Evolutionary conservation across 2,797 vertebrate genomes (phyloP), one percentile per base, ranked within the genome.

Genomic region (Arremon brunneinucha): DNA sequence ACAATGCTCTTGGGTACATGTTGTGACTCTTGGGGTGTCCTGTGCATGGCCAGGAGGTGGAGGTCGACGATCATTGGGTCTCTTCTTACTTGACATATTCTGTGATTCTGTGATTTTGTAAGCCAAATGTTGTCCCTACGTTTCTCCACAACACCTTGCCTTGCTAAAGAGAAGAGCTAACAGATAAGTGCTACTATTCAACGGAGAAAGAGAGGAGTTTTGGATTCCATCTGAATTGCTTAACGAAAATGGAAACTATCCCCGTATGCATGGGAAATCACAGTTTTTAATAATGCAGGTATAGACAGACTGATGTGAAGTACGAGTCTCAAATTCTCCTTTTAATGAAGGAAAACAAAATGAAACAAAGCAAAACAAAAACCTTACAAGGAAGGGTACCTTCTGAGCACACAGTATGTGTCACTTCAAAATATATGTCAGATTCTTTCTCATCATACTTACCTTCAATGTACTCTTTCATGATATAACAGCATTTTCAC

Each of bases 1-100:
- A 39, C 37, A 60, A 20, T 5, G 5, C 19, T 46, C 27, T 35
- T 67, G 37, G 19, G 19, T n/a, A 28, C 23, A 28, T 24, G 13
- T 11, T 68, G 15, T 52, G 23, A 28, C 11, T 52, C n/a, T 68
- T 39, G 28, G 28, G 16, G 7, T 28, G 11, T 60, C 11, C 56
- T 68, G 28, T 60, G 47, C 28, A 17, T 39, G 46, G 20, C 24
- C 41, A 17, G 39, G 24, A 60, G 15, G 6, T 39, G 23, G 55
- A 24, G 20, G 3, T 60, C 0, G 0, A 46, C n/a, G 19, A 46
- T 39, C 53, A 13, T n/a, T 44, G 37, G 7, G 23, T 68, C 55
- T 68, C 23, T 60, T 76, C 23, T n/a, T 76, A 24, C n/a, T n/a
- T 39, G n/a, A 76, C 11, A 11, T n/a, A 37, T 19, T 37, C 19